Evolutionary conservation across 2,797 vertebrate genomes (phyloP), one percentile per base, ranked within the genome.

Genomic region (Mastacembelus armatus): DNA sequence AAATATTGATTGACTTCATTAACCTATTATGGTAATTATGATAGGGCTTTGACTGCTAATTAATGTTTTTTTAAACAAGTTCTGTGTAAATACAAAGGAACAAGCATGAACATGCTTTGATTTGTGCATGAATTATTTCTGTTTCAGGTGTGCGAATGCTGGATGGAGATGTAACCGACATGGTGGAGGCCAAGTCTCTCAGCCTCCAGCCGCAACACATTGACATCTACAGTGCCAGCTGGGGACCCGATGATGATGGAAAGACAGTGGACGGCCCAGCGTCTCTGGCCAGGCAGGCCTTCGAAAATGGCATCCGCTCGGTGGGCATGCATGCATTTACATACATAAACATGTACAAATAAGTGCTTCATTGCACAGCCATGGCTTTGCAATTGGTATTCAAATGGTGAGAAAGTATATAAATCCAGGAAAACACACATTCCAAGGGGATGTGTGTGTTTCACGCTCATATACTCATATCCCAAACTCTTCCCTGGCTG

Each of bases 221-320:
- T 12, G 97, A 99, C 85, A 96, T 99, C 84, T 99, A 99, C 91
- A 98, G 97, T 6, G 97, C 97, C 73, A 98, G 97, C 90, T 99
- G 98, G 98, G 98, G 98, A 19, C 98, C 98, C 0, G 98, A 99
- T 52, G 97, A 99, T 0, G 98, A 99, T 0, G 98, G 98, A 30
- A 99, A 99, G 88, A 99, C 98, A 0, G 98, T 99, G 81, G 98
- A 99, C 0, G 98, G 97, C 57, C 98, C 98, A 0, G 98, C 98
- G 32, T 95, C 96, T n/a, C 94, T 99, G 33, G 97, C 98, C 63
- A 95, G 96, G 19, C 96, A 98, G 87, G 97, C 98, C 74, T 99
- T 99, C 70, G 97, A 99, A 88, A 98, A 97, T 0, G 98, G 98
- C 74, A 98, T 99, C 78, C 95, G 97, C 89, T 92, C 91, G 95